These are phyloP conservation scores for Lerema accius DNA, from an alignment of 1,140 invertebrate genomes.

Conservation along the genomic window DNA sequence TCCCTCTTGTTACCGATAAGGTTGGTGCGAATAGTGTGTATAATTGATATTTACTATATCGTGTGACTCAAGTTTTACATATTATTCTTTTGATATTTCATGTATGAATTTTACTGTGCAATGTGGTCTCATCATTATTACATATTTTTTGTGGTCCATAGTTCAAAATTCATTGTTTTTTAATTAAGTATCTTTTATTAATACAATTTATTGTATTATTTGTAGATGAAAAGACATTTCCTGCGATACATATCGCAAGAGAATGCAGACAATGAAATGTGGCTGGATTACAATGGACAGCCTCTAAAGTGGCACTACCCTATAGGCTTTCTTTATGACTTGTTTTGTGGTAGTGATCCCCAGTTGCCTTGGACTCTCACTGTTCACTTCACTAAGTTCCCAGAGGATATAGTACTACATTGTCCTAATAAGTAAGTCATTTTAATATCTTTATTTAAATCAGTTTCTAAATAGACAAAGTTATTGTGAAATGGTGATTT, in stretches of 20 bases:
- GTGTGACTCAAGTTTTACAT: no score
- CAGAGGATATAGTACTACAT: conserved; percentile 90
- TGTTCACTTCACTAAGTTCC: conserved; percentile 97
- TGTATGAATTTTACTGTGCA: no score
- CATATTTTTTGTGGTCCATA: no score
- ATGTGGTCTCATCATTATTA: no score
- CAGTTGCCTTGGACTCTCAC: conserved; percentile 96
- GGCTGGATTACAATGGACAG: conserved; percentile 96
- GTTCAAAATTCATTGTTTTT: no score
- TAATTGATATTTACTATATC: no score
- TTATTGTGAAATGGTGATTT: no score
- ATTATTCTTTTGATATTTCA: no score
- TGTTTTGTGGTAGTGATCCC: conserved; percentile 86
- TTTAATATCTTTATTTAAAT: no score
- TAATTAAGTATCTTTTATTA: no score
- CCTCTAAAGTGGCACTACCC: conserved; percentile 98
- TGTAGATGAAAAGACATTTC: conserved; percentile 95
- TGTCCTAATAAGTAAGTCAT: conserved; percentile 90
- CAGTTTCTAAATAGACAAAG: no score
- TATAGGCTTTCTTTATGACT: conserved; percentile 96
- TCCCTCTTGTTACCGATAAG: conserved; percentile 98
- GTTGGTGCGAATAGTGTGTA: conserved; percentile 76
- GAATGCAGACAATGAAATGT: conserved; percentile 94
- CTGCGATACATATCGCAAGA: conserved; percentile 91
- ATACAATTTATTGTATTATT: no score